Evolutionary conservation across 2,888 invertebrate genomes (phyloP).

Genomic region (Drosophila buzzatii): DNA sequence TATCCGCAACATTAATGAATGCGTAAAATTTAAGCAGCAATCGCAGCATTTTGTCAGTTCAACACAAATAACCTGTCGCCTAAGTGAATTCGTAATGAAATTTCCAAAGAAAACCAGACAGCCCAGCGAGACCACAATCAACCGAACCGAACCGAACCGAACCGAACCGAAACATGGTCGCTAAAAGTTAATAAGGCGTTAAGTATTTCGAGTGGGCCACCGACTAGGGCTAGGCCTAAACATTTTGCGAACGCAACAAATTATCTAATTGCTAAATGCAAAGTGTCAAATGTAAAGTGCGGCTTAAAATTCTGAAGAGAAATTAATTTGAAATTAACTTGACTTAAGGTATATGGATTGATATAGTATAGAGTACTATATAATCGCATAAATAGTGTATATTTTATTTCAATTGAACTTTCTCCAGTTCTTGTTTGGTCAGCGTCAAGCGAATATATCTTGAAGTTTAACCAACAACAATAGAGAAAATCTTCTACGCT

Average conservation of each 20-base stretch:
- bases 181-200: slow-evolving; percentile 61
- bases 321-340: not conserved
- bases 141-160: not conserved
- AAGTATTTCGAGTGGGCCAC: slow-evolving; percentile 61
- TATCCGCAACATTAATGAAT: slow-evolving; percentile 78
- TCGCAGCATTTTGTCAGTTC: slow-evolving; percentile 50
- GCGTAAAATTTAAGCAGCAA: slow-evolving; percentile 76
- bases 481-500: not conserved
- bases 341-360: not conserved
- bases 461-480: no score
- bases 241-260: slow-evolving; percentile 7
- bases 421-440: not conserved
- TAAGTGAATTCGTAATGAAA: slow-evolving; percentile 69
- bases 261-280: slow-evolving; percentile 17
- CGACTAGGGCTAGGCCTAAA: not conserved
- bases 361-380: no score
- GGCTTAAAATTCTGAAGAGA: not conserved
- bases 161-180: not conserved
- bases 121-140: slow-evolving; percentile 10
- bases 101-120: slow-evolving; percentile 31
- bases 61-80: slow-evolving; percentile 41
- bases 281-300: slow-evolving; percentile 7
- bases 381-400: no score
- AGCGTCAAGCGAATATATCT: not conserved
- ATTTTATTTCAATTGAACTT: no score